Base-by-base conservation (phyloP, 2,888 invertebrate genomes). In the Drosophila mercatorum region DNA sequence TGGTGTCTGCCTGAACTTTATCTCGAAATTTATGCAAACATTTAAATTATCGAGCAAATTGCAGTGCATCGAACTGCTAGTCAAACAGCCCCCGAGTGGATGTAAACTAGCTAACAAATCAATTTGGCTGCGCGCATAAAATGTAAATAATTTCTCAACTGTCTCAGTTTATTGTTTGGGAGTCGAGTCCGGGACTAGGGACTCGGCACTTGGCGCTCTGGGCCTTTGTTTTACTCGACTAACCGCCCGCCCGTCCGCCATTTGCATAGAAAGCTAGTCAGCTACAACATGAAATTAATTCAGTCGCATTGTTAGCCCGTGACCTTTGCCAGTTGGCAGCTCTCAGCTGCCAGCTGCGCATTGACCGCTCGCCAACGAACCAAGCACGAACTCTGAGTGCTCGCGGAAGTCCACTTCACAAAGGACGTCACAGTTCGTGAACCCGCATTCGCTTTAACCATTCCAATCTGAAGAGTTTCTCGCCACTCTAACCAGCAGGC, bases 91-190 rank as follows among this genome's bases (percentile, higher is more conserved):
- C 53, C 46, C 53, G 8, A 41, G 59, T 60, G 10, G 38, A 26
- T 14, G 36, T 5, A 55, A 65, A 74, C 70, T 60, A 59, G 62
- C 43, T 69, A 69, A 58, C 81, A 81, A 81, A 83, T 86, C 79
- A 81, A 81, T 81, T 86, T 78, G 76, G 43, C 58, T 60, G 59
- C 60, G 58, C 66, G 76, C 81, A 89, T 79, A 60, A 79, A 87
- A 84, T 84, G 89, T 83, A 83, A 89, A 89, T 81, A 79, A 75
- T 78, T 80, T 72, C 72, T 59, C 51, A 67, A 41, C 56, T 58
- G 59, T 81, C 66, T 65, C 63, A 68, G 66, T 78, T 74, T 65
- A 74, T 68, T 70, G 73, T 73, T 72, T 70, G 73, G 78, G 78
- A 69, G 69, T 52, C 17, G 17, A 17, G 17, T 17, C 17, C 17